Base-by-base conservation (phyloP, 30 jellyfish, hydroid and myxozoan genomes). In the Cassiopea xamachana region DNA sequence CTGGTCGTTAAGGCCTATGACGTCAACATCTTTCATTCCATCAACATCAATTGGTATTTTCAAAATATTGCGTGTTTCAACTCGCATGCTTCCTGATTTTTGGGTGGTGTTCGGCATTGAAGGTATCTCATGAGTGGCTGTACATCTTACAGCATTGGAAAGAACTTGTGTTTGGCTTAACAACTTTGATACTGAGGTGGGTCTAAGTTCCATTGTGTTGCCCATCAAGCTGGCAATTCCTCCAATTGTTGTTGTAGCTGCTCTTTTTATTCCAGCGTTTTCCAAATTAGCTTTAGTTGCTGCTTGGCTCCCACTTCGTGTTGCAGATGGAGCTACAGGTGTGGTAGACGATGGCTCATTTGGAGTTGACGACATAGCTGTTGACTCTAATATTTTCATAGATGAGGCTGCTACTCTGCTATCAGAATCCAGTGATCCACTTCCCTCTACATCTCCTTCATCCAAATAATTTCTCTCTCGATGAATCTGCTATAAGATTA, bases 41-140 rank as follows among this genome's bases (percentile, higher is more conserved):
- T 83, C 93, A 58, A 84, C 43, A 59, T 90, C 97, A 18, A 90
- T 76, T 10, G 90, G 93, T 17, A 90, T 69, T 58, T 48, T 69
- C 76, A 77, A 43, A 50, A 62, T 2, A 16, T 6, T 48, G 2
- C 1, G 12, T n/a, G 72, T 17, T 13, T 48, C 85, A 51, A 46
- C 17, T 59, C 87, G 7, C 15, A 58, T 16, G 76, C 48, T 27
- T 12, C 51, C 51, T 59, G 17, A 10, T 3, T 18, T 46, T 1
- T 51, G 3, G 75, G 75, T 55, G 75, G 2, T 27, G 48, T 48
- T 43, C 5, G 75, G 75, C 75, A 2, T 71, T 71, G 80, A 14
- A 71, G 80, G 51, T 2, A 71, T 9, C 15, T 64, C 43, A 17
- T 7, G 74, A 27, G 27, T 64, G 74, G 74, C 15, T 64, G 64